phyloP scores from a whole-genome alignment of 2,113 vertebrate species.

The Ascaphus truei region DNA sequence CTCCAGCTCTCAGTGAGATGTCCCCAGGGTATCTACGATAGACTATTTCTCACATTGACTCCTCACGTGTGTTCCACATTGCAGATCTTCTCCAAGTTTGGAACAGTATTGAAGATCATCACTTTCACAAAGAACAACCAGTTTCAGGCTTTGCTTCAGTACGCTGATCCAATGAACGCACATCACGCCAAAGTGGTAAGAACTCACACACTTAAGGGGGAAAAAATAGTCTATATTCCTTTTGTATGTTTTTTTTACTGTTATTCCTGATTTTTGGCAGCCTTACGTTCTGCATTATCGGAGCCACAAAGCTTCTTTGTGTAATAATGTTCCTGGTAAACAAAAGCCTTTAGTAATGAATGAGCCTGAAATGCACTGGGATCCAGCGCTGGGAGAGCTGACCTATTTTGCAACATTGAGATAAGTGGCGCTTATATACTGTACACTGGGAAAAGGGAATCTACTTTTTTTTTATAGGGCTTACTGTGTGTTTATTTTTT shows the following conservation, averaged over 20 bases:
- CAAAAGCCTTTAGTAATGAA: slow-evolving; percentile 28
- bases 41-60: too few relatives aligned
- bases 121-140: slow-evolving; percentile 76
- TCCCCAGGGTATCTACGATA: too few relatives aligned
- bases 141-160: slow-evolving; percentile 78
- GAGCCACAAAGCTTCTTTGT: slow-evolving; percentile 27
- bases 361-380: slow-evolving; percentile 19
- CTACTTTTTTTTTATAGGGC: too few relatives aligned
- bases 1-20: too few relatives aligned
- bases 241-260: slow-evolving; percentile 17
- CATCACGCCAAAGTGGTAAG: slow-evolving; percentile 79
- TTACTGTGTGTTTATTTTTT: too few relatives aligned
- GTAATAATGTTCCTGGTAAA: slow-evolving; percentile 18
- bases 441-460: background rate
- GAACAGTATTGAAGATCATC: slow-evolving; percentile 76
- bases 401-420: slow-evolving; percentile 31
- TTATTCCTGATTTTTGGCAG: slow-evolving; percentile 19
- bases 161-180: slow-evolving; percentile 66
- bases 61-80: background rate
- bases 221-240: background rate
- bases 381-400: slow-evolving; percentile 9
- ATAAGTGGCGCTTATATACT: slow-evolving; percentile 4
- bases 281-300: slow-evolving; percentile 5
- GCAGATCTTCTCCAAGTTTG: slow-evolving; percentile 81
- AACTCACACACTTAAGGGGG: slow-evolving; percentile 1